These are phyloP conservation scores for Oppia nitens DNA, from an alignment of 1,140 invertebrate genomes.

Conservation along the genomic window DNA sequence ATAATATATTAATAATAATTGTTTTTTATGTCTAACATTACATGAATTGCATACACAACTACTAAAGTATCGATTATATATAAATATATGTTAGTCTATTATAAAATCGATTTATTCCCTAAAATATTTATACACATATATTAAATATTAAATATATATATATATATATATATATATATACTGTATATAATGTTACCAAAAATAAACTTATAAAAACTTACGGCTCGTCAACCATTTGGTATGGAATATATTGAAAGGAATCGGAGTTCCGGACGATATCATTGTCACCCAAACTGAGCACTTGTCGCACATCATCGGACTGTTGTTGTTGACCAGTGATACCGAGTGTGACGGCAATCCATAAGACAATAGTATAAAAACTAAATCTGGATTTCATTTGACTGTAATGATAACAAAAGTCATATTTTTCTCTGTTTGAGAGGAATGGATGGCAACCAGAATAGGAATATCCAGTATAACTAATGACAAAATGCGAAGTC, in stretches of 20 bases:
- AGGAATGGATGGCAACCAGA: too few relatives aligned
- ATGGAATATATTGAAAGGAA: not conserved
- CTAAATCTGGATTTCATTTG: too few relatives aligned
- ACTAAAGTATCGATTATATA: constrained; percentile 26
- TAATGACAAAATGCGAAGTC: too few relatives aligned
- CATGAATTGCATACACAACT: too few relatives aligned
- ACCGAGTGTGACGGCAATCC: not conserved
- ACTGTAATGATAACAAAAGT: too few relatives aligned
- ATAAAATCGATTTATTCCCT: not conserved
- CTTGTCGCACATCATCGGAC: not conserved
- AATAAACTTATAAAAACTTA: not conserved
- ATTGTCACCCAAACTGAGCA: not conserved
- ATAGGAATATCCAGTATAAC: too few relatives aligned
- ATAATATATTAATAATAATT: too few relatives aligned
- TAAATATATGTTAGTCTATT: constrained; percentile 23
- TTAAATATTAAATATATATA: too few relatives aligned
- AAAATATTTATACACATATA: too few relatives aligned
- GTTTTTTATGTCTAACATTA: too few relatives aligned
- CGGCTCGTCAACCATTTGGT: not conserved
- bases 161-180: too few relatives aligned
- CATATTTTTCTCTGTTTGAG: too few relatives aligned
- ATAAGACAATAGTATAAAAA: not conserved
- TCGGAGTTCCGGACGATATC: not conserved
- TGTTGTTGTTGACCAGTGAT: not conserved
- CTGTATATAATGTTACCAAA: not conserved